These are phyloP conservation scores for Epinotia ramella DNA, from an alignment of 2,888 invertebrate genomes.

Conservation along the genomic window DNA sequence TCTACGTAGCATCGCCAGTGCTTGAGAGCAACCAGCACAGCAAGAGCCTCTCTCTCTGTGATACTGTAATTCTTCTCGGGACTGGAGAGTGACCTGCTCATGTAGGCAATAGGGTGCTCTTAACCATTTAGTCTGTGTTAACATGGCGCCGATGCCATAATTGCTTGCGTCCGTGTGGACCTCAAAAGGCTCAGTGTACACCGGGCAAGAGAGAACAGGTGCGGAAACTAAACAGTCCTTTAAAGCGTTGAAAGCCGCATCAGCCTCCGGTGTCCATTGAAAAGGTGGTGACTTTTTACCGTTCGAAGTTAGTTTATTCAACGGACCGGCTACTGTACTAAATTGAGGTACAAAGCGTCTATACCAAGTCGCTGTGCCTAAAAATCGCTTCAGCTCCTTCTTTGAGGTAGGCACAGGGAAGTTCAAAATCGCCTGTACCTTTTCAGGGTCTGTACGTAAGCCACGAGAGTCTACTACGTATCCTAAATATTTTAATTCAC, in stretches of 20 bases:
- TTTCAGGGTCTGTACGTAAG: too few species aligned
- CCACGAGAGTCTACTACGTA: too few species aligned
- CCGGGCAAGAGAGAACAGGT: conserved; percentile 50
- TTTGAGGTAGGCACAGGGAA: too few species aligned
- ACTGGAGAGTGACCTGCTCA: conserved; percentile 34
- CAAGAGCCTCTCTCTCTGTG: conserved; percentile 47
- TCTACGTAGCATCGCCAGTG: conserved; percentile 43
- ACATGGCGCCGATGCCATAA: conserved; percentile 44
- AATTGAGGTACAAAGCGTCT: too few species aligned
- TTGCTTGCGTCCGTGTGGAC: conserved; percentile 49
- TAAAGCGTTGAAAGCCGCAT: conserved; percentile 43
- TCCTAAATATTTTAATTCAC: too few species aligned
- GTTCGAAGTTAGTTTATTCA: too few species aligned
- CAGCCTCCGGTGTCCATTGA: conserved; percentile 41
- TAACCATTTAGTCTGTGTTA: conserved; percentile 42
- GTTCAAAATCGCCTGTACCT: too few species aligned
- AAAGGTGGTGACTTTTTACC: background rate
- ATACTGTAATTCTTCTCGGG: conserved; percentile 46
- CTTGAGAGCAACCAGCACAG: conserved; percentile 39
- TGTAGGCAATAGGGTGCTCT: conserved; percentile 44
- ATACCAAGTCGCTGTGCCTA: too few species aligned
- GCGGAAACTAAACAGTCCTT: conserved; percentile 46
- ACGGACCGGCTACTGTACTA: too few species aligned
- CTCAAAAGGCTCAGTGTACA: conserved; percentile 47
- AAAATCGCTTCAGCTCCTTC: too few species aligned